Evolutionary conservation across 2,113 vertebrate species (phyloP), one percentile per base, ranked within the genome.

Genomic region (Dicerorhinus sumatrensis): DNA sequence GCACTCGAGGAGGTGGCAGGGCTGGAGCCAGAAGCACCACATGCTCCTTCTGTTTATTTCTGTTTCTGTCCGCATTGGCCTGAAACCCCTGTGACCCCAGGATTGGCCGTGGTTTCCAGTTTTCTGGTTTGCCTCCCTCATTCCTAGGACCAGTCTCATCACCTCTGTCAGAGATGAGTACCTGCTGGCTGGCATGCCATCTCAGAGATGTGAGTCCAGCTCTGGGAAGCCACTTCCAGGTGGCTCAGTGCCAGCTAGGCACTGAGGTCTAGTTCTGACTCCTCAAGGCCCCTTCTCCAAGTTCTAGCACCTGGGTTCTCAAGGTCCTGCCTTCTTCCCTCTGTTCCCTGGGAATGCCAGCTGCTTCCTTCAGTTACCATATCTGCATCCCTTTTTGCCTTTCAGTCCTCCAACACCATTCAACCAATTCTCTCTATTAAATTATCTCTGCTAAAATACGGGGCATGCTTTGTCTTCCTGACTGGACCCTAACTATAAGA

Each of bases 171-270:
- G 46, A 29, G 27, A 62, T 14, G 39, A 83, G 67, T 8, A 10
- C 67, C 1, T 3, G 31, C 56, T 3, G 54, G 12, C 46, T 39
- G 33, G 23, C 14, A 1, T 0, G 12, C 11, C 67, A 4, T 29
- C 33, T 73, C 5, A 10, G 31, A 33, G 62, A 80, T 7, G 29
- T 56, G n/a, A 23, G 80, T 46, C 23, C 54, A 7, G 29, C 54
- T 33, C 51, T 72, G 29, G 0, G 1, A 29, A 54, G 46, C n/a
- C 3, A 2, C 13, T 33, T 54, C 23, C 8, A 33, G 67, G 48
- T 70, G 39, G 14, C 39, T 8, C 65, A 21, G 60, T 1, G 67
- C 6, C 67, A 4, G 54, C 21, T 4, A 14, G 56, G 11, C 6
- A 2, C 25, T 29, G 39, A 48, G 33, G 16, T 51, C 67, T 21